These are phyloP conservation scores for Scaptodrosophila lebanonensis DNA, from an alignment of 1,140 invertebrate genomes.

Conservation along the genomic window DNA sequence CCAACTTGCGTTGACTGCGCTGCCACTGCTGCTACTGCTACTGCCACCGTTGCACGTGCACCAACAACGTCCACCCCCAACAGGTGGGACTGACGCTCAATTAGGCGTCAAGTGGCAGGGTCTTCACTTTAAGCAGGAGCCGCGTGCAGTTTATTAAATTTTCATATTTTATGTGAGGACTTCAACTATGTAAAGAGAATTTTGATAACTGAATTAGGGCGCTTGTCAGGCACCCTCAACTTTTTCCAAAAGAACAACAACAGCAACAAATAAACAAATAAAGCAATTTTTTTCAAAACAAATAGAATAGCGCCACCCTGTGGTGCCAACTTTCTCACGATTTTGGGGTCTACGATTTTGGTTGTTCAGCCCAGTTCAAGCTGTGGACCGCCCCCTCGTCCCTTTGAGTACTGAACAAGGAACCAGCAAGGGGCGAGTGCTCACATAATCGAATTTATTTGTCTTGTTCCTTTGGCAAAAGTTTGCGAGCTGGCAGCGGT, in stretches of 20 bases:
- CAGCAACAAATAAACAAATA: constrained; percentile 5
- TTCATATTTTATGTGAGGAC: constrained; percentile 57
- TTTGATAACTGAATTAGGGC: constrained; percentile 65
- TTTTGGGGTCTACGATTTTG: too few species aligned
- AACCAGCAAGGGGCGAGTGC: constrained; percentile 18
- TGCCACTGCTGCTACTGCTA: background rate
- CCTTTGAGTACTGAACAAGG: constrained; percentile 24
- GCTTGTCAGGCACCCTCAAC: constrained; percentile 40
- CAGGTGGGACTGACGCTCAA: constrained; percentile 59
- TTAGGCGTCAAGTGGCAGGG: constrained; percentile 52
- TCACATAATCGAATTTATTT: constrained; percentile 70
- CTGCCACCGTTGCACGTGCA: constrained; percentile 42
- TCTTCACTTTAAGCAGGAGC: constrained; percentile 12
- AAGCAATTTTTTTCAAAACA: constrained; percentile 12
- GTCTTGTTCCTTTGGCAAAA: constrained; percentile 52
- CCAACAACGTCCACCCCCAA: constrained; percentile 22
- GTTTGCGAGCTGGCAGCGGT: constrained; percentile 56
- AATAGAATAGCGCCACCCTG: constrained; percentile 34
- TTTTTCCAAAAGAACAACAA: constrained; percentile 45
- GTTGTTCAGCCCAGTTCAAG: too few species aligned
- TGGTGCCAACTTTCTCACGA: constrained; percentile 24
- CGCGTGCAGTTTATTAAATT: constrained; percentile 53
- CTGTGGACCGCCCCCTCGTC: too few species aligned
- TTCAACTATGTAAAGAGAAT: constrained; percentile 61
- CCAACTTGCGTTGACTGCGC: background rate